phyloP scores from a whole-genome alignment of 2,888 invertebrate species.

The Hyposoter dolosus region DNA sequence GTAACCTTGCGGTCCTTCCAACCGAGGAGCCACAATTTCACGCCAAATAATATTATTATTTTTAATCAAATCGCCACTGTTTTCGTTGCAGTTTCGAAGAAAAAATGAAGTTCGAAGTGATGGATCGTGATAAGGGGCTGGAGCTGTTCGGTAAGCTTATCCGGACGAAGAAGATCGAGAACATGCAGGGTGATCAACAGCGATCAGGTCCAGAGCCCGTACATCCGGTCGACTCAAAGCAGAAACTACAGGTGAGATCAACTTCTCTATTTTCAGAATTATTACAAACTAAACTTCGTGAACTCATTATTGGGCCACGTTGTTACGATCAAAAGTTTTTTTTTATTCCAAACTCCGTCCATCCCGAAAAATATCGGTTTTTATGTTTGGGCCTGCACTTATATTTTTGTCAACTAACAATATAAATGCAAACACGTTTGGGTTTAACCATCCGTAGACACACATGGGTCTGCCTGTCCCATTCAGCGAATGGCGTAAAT shows the following conservation, averaged over 20 bases:
- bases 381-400: background rate
- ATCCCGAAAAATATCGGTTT: background rate
- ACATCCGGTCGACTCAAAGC: conserved; percentile 87
- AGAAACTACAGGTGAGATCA: conserved; percentile 90
- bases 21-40: conserved; percentile 10
- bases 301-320: background rate
- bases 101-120: conserved; percentile 86
- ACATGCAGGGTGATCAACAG: conserved; percentile 86
- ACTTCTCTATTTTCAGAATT: background rate
- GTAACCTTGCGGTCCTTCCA: background rate
- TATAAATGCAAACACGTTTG: background rate
- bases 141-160: conserved; percentile 93
- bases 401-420: background rate
- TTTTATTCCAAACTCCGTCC: background rate
- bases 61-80: background rate
- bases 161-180: conserved; percentile 93
- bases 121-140: conserved; percentile 89
- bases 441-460: too few species aligned
- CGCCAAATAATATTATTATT: background rate
- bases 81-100: conserved; percentile 51
- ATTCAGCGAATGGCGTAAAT: too few species aligned
- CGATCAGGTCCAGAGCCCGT: conserved; percentile 83
- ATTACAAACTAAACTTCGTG: background rate
- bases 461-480: too few species aligned
- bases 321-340: background rate